Base-by-base conservation (phyloP, 2,797 vertebrate genomes). In the Notolepis coatsorum region DNA sequence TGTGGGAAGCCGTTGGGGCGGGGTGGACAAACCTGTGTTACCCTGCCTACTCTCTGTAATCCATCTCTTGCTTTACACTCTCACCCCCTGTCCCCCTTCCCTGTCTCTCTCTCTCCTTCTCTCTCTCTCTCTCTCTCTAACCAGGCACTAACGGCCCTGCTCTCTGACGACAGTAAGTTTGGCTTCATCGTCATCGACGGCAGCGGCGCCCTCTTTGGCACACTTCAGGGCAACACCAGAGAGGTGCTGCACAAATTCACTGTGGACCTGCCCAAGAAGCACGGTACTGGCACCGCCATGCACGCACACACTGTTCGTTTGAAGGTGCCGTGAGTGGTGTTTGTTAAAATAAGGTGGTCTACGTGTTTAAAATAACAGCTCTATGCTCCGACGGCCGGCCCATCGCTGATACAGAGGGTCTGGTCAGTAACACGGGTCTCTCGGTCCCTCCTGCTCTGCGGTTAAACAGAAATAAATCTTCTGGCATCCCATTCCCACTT, bases 231-330 rank as follows among this genome's bases (percentile, higher is more conserved):
- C 83, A 99, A 99, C 91, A 98, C 97, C 65, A 93, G 97, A 88
- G 97, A 99, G 91, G 97, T 99, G 80, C 91, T 99, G 83, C 97
- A 99, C 93, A 99, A 99, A 88, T 99, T 99, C 93, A 99, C 97
- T 79, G 97, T 99, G 93, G 97, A 99, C 92, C 93, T 99, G 84
- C 97, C 97, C 92, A 99, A 99, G 90, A 99, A 99, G 90, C 97
- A 99, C 25, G 97, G 97, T 99, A 94, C 88, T 57, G 9, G 55
- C 9, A 13, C 18, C 49, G 4, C 54, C 30, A 2, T 25, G 38
- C 15, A n/a, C 24, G 55, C 31, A 58, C 6, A 45, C 15, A 18
- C 31, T 25, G 45, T 30, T 47, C n/a, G n/a, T n/a, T n/a, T n/a
- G n/a, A n/a, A n/a, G n/a, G n/a, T n/a, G n/a, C n/a, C n/a, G n/a